phyloP scores from a whole-genome alignment of 2,113 vertebrate species.

The Bubalus kerabau region DNA sequence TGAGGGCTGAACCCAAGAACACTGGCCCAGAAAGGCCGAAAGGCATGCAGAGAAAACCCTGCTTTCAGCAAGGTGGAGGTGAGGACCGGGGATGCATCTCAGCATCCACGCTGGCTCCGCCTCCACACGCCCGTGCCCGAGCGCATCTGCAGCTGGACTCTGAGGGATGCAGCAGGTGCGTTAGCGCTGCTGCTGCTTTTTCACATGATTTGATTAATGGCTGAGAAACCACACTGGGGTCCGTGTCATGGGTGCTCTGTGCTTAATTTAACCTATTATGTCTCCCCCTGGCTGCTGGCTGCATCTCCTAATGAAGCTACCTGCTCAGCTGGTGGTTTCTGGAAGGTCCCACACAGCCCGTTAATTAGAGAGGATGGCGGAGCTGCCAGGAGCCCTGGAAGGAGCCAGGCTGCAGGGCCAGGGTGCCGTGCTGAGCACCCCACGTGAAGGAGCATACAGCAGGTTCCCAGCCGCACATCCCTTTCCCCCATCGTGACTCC shows the following conservation, averaged over 20 bases:
- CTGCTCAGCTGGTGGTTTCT: conserved; percentile 7
- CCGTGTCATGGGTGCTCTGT: background rate
- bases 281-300: background rate
- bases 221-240: background rate
- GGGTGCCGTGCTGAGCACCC: accelerated
- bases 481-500: background rate
- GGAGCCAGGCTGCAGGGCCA: background rate
- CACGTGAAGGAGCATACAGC: accelerated
- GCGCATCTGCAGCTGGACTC: background rate
- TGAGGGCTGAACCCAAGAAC: background rate
- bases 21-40: background rate
- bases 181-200: background rate
- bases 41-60: background rate
- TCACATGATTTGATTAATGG: background rate
- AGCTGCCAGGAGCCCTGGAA: background rate
- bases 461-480: accelerated
- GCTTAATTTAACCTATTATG: background rate
- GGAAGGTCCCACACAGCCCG: background rate
- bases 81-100: background rate
- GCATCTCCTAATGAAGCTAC: conserved; percentile 32
- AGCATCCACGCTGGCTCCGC: background rate
- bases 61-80: background rate
- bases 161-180: background rate
- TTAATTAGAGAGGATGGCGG: conserved; percentile 32
- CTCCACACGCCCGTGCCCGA: background rate